Conservation (phyloP, 2,113 vertebrate genomes). For the Drymodes brunneopygia region DNA sequence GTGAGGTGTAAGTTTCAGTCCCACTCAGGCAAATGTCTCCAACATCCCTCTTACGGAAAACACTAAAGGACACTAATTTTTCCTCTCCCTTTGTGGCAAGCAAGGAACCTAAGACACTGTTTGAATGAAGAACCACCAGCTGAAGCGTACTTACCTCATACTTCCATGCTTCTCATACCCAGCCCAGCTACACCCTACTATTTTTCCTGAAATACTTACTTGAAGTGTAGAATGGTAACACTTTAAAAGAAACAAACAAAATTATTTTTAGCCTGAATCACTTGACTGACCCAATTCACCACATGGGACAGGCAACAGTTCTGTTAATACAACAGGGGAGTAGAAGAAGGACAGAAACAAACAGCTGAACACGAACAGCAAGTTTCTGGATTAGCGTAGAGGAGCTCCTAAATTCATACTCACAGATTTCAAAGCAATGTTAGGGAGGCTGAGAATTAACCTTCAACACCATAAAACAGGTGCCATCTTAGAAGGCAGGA, state of each 20-base stretch:
- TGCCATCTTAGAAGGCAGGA: neutral
- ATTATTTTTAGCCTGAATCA: neutral
- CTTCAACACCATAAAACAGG: neutral
- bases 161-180: neutral
- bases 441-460: neutral
- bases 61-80: neutral
- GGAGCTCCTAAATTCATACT: neutral
- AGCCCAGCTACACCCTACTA: neutral
- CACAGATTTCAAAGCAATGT: neutral
- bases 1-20: accelerated
- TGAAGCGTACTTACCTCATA: neutral
- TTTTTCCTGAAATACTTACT: neutral
- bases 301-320: neutral
- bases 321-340: neutral
- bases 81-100: neutral
- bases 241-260: neutral
- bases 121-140: neutral
- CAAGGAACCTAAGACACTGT: neutral
- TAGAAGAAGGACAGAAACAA: neutral
- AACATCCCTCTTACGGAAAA: neutral
- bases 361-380: neutral
- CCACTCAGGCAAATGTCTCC: neutral
- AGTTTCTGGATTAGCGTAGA: neutral
- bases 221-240: neutral
- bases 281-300: neutral